Evolutionary conservation across 2,888 invertebrate species (phyloP), one percentile per base, ranked within the genome.

Genomic region (Erynnis tages): DNA sequence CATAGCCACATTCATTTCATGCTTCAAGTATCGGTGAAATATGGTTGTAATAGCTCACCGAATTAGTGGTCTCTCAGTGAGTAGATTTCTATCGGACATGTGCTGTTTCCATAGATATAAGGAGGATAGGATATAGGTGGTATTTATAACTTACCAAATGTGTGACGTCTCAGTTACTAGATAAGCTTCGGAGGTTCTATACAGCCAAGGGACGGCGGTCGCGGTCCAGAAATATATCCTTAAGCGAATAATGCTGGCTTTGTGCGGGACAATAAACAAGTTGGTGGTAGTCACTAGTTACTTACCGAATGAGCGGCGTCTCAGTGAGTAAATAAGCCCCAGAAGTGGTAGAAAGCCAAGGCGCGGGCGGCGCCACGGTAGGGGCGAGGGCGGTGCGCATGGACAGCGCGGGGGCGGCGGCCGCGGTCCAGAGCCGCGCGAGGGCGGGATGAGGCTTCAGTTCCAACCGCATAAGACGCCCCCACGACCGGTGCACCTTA

Each of bases 381-480:
- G 98, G 98, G 45, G 95, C 82, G 45, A 93, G 86, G 54, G 91
- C 90, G 1, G 94, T 90, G 38, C 94, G 93, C 87, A 98, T 94
- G 43, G 91, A 91, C 59, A 98, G 82, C 0, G 89, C 91, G 63
- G 93, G 92, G 23, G 92, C 91, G 11, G 92, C 91, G 0, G 95
- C 94, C 7, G 92, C 92, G 30, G 92, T 90, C 76, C 94, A 93
- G 52, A 97, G 76, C 56, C 90, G 93, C 13, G 92, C 85, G 45
- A 97, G 75, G 34, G 91, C 81, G 0, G 97, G 97, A 90, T 98
- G 97, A 19, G 97, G 95, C 89, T 97, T 95, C 34, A 95, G 91
- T 79, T 95, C 94, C 71, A 94, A 92, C 56, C 92, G 93, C 3
- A 93, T 85, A 32, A 91, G 54, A 1, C 91, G 89, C 0, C 92